These are phyloP conservation scores for Microplitis mediator DNA, from an alignment of 1,140 invertebrate genomes.

Conservation along the genomic window DNA sequence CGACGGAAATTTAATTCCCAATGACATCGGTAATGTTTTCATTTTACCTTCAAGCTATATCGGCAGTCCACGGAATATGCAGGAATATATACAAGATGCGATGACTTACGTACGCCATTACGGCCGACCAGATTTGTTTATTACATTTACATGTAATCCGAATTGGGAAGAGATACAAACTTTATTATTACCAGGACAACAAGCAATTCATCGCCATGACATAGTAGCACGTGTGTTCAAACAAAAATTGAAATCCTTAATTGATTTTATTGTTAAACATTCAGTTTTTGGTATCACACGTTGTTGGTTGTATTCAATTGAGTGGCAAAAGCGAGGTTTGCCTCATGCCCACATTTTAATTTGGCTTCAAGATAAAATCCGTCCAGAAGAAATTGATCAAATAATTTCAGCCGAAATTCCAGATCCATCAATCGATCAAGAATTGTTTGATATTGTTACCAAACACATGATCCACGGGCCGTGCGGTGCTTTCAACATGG, in stretches of 20 bases:
- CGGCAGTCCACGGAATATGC: constrained; percentile 55
- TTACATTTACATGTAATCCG: too few relatives aligned
- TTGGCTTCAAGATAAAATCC: neutral
- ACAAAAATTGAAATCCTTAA: constrained; percentile 46
- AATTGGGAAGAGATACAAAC: too few relatives aligned
- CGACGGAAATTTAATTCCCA: neutral
- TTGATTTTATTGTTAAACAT: constrained; percentile 42
- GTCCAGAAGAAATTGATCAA: neutral
- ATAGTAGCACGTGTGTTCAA: constrained; percentile 54
- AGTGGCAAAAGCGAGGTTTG: constrained; percentile 60
- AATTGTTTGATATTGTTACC: constrained; percentile 49
- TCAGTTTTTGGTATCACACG: constrained; percentile 46
- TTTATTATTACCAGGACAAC: constrained; percentile 24
- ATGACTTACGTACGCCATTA: constrained; percentile 54
- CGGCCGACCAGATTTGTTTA: constrained; percentile 46
- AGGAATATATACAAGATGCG: constrained; percentile 58
- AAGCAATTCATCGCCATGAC: constrained; percentile 51
- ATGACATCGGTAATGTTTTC: constrained; percentile 32
- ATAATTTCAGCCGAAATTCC: constrained; percentile 41
- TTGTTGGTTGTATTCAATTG: constrained; percentile 58
- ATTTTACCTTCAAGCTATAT: constrained; percentile 52
- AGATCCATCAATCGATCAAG: constrained; percentile 53
- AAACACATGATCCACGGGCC: constrained; percentile 52
- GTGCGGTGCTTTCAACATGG: constrained; percentile 45
- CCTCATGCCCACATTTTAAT: constrained; percentile 13